These are phyloP conservation scores for Tamandua tetradactyla DNA, from an alignment of 2,797 vertebrate genomes.

Conservation along the genomic window DNA sequence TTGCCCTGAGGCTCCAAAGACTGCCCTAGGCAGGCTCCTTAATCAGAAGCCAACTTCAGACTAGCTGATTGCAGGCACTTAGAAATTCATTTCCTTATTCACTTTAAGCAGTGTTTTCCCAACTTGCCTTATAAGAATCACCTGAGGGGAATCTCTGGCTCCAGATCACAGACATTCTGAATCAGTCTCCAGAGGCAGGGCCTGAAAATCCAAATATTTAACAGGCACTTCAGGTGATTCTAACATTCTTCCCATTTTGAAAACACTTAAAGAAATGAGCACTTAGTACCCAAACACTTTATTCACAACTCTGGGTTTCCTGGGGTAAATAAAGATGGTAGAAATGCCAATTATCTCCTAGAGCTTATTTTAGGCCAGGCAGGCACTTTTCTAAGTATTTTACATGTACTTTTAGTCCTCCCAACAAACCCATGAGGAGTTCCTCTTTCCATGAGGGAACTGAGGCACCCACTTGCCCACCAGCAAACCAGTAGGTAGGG, in stretches of 20 bases:
- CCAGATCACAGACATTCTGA: slow-evolving; percentile 28
- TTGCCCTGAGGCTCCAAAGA: slow-evolving; percentile 63
- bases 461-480: neutral
- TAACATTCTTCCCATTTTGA: slow-evolving; percentile 45
- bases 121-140: slow-evolving; percentile 53
- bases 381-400: slow-evolving; percentile 23
- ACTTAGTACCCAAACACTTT: slow-evolving; percentile 29
- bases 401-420: slow-evolving; percentile 8
- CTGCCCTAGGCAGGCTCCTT: slow-evolving; percentile 67
- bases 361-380: neutral
- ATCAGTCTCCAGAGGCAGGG: neutral
- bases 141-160: slow-evolving; percentile 30
- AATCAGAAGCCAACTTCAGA: slow-evolving; percentile 70
- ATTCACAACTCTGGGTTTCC: slow-evolving; percentile 49
- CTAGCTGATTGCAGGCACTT: slow-evolving; percentile 58
- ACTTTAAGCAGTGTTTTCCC: slow-evolving; percentile 35
- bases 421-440: neutral
- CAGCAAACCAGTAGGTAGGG: neutral
- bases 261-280: slow-evolving; percentile 56
- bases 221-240: slow-evolving; percentile 21
- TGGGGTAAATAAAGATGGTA: neutral
- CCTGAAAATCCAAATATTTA: slow-evolving; percentile 47
- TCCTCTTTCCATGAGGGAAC: neutral
- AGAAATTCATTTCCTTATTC: slow-evolving; percentile 60
- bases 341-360: slow-evolving; percentile 45